phyloP scores from a whole-genome alignment of 2,113 vertebrate genomes.

The Etheostoma cragini region DNA sequence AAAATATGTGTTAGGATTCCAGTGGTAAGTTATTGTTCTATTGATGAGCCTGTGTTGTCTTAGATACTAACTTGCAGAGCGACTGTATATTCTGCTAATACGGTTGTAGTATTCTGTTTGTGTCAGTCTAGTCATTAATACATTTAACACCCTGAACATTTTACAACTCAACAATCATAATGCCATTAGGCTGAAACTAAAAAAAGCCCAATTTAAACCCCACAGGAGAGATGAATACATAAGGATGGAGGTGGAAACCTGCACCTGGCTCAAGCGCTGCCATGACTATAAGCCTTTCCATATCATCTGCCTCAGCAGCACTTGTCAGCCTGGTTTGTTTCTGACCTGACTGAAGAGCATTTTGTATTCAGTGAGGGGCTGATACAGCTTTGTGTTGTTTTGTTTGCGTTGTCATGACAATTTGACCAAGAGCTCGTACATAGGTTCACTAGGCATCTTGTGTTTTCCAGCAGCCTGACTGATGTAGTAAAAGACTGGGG shows the following conservation, averaged over 20 bases:
- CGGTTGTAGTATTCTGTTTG: background rate
- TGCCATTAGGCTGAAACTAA: background rate
- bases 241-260: slow-evolving; percentile 28
- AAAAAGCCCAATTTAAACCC: slow-evolving; percentile 3
- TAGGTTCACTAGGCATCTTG: slow-evolving; percentile 59
- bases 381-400: slow-evolving; percentile 73
- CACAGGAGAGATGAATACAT: slow-evolving; percentile 9
- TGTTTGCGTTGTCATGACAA: slow-evolving; percentile 79
- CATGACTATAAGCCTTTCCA: slow-evolving; percentile 36
- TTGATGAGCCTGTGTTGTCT: background rate
- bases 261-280: slow-evolving; percentile 19
- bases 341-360: slow-evolving; percentile 62
- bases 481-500: slow-evolving; percentile 49
- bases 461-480: slow-evolving; percentile 59
- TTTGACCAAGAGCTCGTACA: slow-evolving; percentile 53
- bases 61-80: background rate
- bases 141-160: no score
- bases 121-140: background rate
- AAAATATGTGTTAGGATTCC: background rate
- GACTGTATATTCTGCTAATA: background rate
- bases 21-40: background rate
- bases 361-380: slow-evolving; percentile 58
- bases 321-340: slow-evolving; percentile 37
- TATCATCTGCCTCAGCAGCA: slow-evolving; percentile 40
- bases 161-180: slow-evolving; percentile 3